Percentiles rank a stretch among this genome's conserved stretches.
Conservation (phyloP, 2,888 invertebrate genomes). For the Sisyra nigra region DNA sequence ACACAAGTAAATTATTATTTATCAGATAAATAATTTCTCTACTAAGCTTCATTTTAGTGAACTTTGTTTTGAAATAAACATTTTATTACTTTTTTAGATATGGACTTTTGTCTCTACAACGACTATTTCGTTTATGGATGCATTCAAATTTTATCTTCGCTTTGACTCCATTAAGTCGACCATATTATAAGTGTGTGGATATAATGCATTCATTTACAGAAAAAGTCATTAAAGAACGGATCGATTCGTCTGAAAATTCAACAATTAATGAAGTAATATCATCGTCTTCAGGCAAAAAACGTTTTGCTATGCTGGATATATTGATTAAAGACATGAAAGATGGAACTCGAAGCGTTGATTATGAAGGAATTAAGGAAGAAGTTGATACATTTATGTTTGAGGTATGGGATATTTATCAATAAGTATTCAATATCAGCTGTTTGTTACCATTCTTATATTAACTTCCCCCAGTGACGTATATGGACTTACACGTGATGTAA, state of each 20-base stretch:
- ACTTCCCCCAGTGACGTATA: no score
- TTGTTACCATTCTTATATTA: no score
- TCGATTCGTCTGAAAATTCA: slow-evolving; percentile 3
- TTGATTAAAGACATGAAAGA: slow-evolving; percentile 15
- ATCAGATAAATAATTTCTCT: no score
- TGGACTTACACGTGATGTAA: no score
- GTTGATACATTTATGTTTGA: slow-evolving; percentile 10
- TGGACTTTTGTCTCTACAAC: slow-evolving; percentile 5
- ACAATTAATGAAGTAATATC: neutral
- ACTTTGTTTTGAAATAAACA: no score
- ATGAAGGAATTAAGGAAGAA: slow-evolving; percentile 9
- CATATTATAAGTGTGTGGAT: slow-evolving; percentile 11
- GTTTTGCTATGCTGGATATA: slow-evolving; percentile 9
- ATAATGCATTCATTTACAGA: slow-evolving; percentile 8
- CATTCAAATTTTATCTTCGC: neutral
- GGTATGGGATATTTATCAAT: no score
- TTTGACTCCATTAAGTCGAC: slow-evolving; percentile 14
- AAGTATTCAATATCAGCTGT: no score
- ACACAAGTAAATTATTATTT: neutral
- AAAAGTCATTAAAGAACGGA: slow-evolving; percentile 7
- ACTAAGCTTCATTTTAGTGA: no score
- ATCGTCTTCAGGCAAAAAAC: slow-evolving; percentile 5
- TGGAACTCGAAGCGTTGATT: slow-evolving; percentile 3
- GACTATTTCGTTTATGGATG: slow-evolving; percentile 4
- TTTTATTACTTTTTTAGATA: no score